phyloP scores from a whole-genome alignment of 2,888 invertebrate genomes.

The Drosophila meridionalis region DNA sequence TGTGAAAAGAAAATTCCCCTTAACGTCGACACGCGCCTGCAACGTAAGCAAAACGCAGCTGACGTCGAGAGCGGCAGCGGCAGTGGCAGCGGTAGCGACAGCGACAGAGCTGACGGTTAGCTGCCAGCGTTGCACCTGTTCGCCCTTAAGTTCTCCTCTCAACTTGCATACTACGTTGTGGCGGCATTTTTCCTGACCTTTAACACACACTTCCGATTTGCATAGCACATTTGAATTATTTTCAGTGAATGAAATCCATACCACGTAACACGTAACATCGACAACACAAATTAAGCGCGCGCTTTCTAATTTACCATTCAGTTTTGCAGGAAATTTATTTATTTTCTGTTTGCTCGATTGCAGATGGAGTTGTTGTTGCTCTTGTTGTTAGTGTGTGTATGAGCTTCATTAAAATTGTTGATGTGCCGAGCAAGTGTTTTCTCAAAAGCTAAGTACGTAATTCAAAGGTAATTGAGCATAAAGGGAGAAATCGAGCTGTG shows the following conservation, averaged over 20 bases:
- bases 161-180: background rate
- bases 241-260: constrained; percentile 55
- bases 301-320: constrained; percentile 39
- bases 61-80: background rate
- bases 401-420: constrained; percentile 55
- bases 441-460: constrained; percentile 27
- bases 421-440: constrained; percentile 53
- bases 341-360: background rate
- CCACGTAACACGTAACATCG: constrained; percentile 9
- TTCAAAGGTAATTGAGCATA: constrained; percentile 51
- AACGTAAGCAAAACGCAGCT: constrained; percentile 31
- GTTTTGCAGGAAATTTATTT: constrained; percentile 4
- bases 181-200: constrained; percentile 15
- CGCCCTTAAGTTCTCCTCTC: constrained; percentile 1
- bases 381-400: constrained; percentile 21
- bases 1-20: constrained; percentile 5
- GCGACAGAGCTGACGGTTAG: constrained; percentile 1
- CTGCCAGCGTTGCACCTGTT: constrained; percentile 54
- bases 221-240: background rate
- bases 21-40: constrained; percentile 49
- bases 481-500: constrained; percentile 47
- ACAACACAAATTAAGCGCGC: constrained; percentile 26
- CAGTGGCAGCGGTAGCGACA: no score
- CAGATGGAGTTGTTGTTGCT: background rate
- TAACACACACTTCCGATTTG: constrained; percentile 19